Evolutionary conservation across 2,797 vertebrate genomes (phyloP).

Genomic region (Pseudochirops cupreus): DNA sequence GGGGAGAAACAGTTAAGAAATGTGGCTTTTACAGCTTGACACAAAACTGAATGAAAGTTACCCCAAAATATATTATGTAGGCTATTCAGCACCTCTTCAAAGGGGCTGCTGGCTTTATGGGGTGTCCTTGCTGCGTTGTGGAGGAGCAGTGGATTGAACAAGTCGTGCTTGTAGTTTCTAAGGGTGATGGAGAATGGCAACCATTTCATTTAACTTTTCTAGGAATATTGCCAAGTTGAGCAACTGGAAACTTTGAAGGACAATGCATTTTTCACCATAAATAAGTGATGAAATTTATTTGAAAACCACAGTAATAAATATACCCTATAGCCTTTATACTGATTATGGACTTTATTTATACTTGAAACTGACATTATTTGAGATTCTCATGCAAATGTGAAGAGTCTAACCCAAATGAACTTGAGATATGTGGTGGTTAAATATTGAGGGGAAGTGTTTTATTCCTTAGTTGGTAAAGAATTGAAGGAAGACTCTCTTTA

Average conservation of each 20-base stretch:
- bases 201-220: not conserved
- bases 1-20: too few species aligned
- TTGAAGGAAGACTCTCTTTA: not conserved
- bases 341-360: not conserved
- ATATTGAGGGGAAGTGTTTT: not conserved
- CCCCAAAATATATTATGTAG: too few species aligned
- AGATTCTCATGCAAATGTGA: not conserved
- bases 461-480: not conserved
- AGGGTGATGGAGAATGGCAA: not conserved
- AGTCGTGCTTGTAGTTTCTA: not conserved
- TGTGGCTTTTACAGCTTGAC: too few species aligned
- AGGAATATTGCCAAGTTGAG: not conserved
- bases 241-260: not conserved
- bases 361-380: not conserved
- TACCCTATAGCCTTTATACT: not conserved
- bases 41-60: too few species aligned
- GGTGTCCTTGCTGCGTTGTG: not conserved
- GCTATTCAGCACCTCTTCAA: too few species aligned
- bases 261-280: not conserved
- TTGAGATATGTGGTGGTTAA: not conserved
- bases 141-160: not conserved
- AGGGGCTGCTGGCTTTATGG: too few species aligned
- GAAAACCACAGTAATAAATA: not conserved
- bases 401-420: not conserved
- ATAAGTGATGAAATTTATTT: not conserved